Evolutionary conservation across 1,140 invertebrate genomes (phyloP).

Genomic region (Zaprionus ghesquierei): DNA sequence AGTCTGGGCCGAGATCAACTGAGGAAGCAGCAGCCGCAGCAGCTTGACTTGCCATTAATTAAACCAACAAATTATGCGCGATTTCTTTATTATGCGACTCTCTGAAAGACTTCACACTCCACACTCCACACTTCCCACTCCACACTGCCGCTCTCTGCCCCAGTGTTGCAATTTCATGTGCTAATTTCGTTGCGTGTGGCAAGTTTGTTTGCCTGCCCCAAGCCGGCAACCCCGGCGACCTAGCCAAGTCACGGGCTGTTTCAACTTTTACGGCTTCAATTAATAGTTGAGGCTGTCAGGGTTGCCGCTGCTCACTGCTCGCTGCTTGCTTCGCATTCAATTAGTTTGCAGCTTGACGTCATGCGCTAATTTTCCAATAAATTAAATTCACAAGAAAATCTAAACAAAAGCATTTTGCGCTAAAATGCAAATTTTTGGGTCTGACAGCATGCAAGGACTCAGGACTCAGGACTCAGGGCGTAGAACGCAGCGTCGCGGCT

Average conservation of each 20-base stretch:
- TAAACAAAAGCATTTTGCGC: constrained; percentile 76
- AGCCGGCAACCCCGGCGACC: background rate
- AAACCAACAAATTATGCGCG: constrained; percentile 44
- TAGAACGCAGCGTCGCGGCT: background rate
- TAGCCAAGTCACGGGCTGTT: background rate
- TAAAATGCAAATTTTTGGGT: constrained; percentile 76
- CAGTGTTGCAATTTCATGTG: constrained; percentile 37
- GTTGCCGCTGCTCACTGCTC: constrained; percentile 1
- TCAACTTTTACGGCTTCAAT: constrained; percentile 48
- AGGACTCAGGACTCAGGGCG: background rate
- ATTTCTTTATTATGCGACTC: constrained; percentile 29
- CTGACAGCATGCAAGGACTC: constrained; percentile 46
- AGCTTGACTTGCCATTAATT: constrained; percentile 39
- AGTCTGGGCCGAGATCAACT: constrained; percentile 31
- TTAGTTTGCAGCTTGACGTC: constrained; percentile 64
- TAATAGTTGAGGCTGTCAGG: constrained; percentile 42
- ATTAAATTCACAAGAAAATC: constrained; percentile 78
- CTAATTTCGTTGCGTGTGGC: constrained; percentile 53
- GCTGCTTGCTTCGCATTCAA: constrained; percentile 53
- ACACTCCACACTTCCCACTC: background rate
- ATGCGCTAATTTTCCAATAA: constrained; percentile 81
- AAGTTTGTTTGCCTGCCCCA: constrained; percentile 38
- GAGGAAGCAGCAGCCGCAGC: too few relatives aligned
- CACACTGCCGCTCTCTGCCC: too few relatives aligned
- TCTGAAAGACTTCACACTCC: constrained; percentile 10